phyloP scores from a whole-genome alignment of 2,888 invertebrate species.

The Plusia festucae region DNA sequence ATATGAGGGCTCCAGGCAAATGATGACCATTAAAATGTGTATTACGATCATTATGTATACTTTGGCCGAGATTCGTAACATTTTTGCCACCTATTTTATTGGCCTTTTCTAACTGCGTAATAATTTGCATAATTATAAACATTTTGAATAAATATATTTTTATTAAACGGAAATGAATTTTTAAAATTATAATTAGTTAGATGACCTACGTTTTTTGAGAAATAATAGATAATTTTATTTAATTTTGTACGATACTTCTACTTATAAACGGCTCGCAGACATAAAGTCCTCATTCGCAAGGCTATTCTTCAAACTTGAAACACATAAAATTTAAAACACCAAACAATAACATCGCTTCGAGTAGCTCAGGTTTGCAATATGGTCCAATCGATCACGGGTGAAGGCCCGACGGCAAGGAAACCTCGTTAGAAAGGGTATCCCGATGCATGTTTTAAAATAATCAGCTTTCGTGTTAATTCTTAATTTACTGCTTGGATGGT shows the following conservation, averaged over 20 bases:
- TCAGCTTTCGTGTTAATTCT: constrained; percentile 86
- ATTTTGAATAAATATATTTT: no score
- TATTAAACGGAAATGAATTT: no score
- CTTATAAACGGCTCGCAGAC: background rate
- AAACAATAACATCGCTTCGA: constrained; percentile 44
- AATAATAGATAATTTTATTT: background rate
- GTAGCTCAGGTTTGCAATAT: constrained; percentile 44
- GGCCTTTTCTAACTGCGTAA: constrained; percentile 3
- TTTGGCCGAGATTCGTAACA: constrained; percentile 5
- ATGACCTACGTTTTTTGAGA: no score
- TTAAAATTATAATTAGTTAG: no score
- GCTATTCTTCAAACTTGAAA: background rate
- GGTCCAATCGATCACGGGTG: constrained; percentile 50
- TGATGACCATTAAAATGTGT: constrained; percentile 66
- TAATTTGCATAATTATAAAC: constrained; percentile 9
- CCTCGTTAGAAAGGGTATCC: constrained; percentile 85
- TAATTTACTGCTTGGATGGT: constrained; percentile 88
- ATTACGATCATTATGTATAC: constrained; percentile 65
- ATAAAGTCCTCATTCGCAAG: constrained; percentile 13
- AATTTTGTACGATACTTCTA: background rate
- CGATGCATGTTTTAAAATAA: constrained; percentile 88
- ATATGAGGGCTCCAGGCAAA: constrained; percentile 64
- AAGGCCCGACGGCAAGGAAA: constrained; percentile 62
- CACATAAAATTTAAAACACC: constrained; percentile 17
- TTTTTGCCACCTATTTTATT: constrained; percentile 38